These are phyloP conservation scores for Ispidina picta DNA, from an alignment of 2,797 vertebrate genomes.

Conservation along the genomic window DNA sequence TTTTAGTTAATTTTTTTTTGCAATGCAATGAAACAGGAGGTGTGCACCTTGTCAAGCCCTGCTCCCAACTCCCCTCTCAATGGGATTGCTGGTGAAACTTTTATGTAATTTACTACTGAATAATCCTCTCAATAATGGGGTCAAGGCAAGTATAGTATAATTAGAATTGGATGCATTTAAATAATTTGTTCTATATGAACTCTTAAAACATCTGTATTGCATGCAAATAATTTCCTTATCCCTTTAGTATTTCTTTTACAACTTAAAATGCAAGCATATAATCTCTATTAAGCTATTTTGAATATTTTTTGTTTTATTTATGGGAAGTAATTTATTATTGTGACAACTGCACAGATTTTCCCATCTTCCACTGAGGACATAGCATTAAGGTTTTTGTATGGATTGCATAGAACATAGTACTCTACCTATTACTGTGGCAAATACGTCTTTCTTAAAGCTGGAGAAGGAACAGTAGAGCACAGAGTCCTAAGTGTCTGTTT, in stretches of 20 bases:
- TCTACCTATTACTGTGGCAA: background rate
- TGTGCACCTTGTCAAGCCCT: background rate
- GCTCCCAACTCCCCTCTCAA: background rate
- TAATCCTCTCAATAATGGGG: constrained; percentile 30
- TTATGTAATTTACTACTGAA: background rate
- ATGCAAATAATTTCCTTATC: background rate
- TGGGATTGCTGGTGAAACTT: constrained; percentile 29
- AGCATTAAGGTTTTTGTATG: background rate
- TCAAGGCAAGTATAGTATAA: constrained; percentile 26
- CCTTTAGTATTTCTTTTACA: background rate
- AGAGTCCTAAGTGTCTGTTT: background rate
- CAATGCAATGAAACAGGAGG: background rate
- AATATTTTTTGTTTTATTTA: background rate
- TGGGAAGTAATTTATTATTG: background rate
- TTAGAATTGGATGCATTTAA: background rate
- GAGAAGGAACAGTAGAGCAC: background rate
- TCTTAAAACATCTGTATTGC: accelerated
- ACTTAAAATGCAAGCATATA: background rate
- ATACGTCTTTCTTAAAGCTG: background rate
- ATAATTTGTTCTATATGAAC: background rate
- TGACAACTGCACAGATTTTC: background rate
- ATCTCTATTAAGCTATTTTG: background rate
- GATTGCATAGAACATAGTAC: background rate
- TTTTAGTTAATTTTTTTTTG: background rate
- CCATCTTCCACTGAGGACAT: background rate